phyloP scores from a whole-genome alignment of 2,113 vertebrate genomes.

The Hypomesus transpacificus region DNA sequence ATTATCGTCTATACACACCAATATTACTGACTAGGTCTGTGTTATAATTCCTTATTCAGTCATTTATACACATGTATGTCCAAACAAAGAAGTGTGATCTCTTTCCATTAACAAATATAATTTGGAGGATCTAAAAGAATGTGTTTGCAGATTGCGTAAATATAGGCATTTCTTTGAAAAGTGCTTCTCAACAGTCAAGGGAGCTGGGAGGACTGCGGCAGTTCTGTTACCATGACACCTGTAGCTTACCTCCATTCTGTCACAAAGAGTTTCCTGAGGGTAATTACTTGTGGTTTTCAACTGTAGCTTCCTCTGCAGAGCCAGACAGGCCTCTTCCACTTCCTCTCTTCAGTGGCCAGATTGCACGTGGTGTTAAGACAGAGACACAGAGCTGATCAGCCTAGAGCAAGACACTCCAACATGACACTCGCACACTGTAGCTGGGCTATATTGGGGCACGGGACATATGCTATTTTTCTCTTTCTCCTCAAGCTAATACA shows the following conservation, averaged over 20 bases:
- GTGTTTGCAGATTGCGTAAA: not conserved
- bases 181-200: not conserved
- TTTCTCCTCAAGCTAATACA: not conserved
- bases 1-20: no score
- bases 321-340: not conserved
- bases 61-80: no score
- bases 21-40: no score
- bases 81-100: no score
- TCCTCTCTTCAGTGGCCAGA: not conserved
- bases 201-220: not conserved
- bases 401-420: no score
- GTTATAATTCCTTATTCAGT: no score
- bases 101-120: no score
- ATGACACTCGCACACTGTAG: no score
- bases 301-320: constrained; percentile 17
- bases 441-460: no score
- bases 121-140: no score
- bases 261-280: constrained; percentile 18
- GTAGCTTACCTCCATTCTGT: not conserved
- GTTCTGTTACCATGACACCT: constrained; percentile 7
- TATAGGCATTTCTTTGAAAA: not conserved
- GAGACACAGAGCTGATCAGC: not conserved
- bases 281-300: constrained; percentile 15
- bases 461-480: no score
- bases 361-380: not conserved